These are phyloP conservation scores for Mystacornis crossleyi DNA, from an alignment of 2,113 vertebrate species.

Conservation along the genomic window DNA sequence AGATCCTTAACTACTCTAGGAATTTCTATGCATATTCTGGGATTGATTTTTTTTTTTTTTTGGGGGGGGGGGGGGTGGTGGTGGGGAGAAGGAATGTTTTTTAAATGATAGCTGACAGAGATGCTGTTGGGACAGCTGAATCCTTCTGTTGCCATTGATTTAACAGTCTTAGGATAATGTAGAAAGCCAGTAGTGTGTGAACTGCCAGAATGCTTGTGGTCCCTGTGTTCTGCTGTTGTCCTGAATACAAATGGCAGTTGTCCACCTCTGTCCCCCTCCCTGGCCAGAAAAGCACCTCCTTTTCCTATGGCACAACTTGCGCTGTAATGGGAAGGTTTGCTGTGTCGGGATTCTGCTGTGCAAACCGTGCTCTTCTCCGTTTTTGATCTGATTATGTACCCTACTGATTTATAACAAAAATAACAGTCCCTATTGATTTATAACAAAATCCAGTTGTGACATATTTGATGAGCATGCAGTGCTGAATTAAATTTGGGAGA, in stretches of 20 bases:
- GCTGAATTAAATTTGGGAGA: neutral
- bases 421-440: neutral
- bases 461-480: neutral
- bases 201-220: neutral
- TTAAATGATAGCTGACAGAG: neutral
- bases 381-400: neutral
- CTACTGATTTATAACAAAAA: neutral
- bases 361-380: neutral
- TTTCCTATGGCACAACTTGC: neutral
- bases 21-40: neutral
- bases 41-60: neutral
- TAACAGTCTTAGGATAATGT: neutral
- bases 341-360: neutral
- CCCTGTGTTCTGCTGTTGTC: neutral
- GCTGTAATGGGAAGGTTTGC: neutral
- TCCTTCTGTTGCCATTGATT: neutral
- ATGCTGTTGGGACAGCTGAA: neutral
- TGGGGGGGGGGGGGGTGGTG: fast-evolving
- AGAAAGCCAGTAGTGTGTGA: fast-evolving
- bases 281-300: neutral
- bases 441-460: neutral
- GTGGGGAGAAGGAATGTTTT: fast-evolving
- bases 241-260: neutral
- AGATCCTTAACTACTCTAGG: neutral
- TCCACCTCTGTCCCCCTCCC: neutral